Conservation (phyloP, 1,140 invertebrate species). For the Centruroides sculpturatus region DNA sequence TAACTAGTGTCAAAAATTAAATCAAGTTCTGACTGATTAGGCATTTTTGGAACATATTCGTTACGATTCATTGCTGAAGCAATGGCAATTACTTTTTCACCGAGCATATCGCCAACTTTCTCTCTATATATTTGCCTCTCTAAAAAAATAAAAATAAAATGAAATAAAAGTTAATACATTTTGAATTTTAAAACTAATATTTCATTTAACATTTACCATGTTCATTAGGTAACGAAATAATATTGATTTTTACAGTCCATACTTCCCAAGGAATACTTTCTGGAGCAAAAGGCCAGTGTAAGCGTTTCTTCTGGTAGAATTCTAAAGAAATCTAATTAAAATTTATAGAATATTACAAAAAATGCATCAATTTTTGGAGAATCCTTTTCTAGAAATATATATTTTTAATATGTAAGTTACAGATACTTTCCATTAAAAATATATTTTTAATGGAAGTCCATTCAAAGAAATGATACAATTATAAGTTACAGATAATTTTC, state of each 20-base stretch:
- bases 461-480: too few species aligned
- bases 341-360: background rate
- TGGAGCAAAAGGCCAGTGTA: slow-evolving; percentile 68
- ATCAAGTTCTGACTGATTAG: slow-evolving; percentile 77
- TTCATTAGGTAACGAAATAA: slow-evolving; percentile 59
- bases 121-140: slow-evolving; percentile 74
- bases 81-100: slow-evolving; percentile 85
- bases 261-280: slow-evolving; percentile 95
- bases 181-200: background rate
- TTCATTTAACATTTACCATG: slow-evolving; percentile 36
- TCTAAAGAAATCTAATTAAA: slow-evolving; percentile 65
- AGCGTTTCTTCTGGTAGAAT: slow-evolving; percentile 76
- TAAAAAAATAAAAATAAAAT: slow-evolving; percentile 25
- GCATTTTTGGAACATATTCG: slow-evolving; percentile 91
- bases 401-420: too few species aligned
- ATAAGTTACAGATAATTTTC: too few species aligned
- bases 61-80: slow-evolving; percentile 88
- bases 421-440: too few species aligned
- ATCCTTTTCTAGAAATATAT: too few species aligned
- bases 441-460: too few species aligned
- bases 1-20: slow-evolving; percentile 86
- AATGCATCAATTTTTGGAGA: background rate
- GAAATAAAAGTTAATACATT: too few species aligned
- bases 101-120: slow-evolving; percentile 75
- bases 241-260: slow-evolving; percentile 82